These are phyloP conservation scores for Drosophila pseudoobscura DNA, from an alignment of 1,140 invertebrate species.

Conservation along the genomic window DNA sequence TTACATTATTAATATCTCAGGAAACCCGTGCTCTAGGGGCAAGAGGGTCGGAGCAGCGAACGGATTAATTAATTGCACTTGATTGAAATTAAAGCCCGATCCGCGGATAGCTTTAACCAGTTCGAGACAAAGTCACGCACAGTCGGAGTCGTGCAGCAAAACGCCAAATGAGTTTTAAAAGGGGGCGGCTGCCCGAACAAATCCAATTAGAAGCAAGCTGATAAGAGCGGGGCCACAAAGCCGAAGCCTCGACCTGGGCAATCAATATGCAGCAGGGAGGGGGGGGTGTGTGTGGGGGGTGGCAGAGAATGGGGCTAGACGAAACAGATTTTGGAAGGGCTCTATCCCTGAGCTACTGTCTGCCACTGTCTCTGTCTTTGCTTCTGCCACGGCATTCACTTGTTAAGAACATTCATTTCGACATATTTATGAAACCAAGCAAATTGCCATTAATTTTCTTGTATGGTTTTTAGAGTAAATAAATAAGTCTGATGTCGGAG, in stretches of 20 bases:
- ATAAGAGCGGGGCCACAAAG: slow-evolving; percentile 38
- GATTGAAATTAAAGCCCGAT: slow-evolving; percentile 46
- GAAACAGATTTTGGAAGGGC: slow-evolving; percentile 31
- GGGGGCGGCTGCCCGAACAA: slow-evolving; percentile 13
- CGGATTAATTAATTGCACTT: slow-evolving; percentile 53
- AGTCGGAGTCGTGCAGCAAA: background rate
- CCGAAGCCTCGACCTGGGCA: slow-evolving; percentile 17
- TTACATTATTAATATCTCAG: slow-evolving; percentile 66
- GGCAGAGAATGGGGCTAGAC: slow-evolving; percentile 11
- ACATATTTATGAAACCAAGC: slow-evolving; percentile 77
- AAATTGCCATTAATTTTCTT: slow-evolving; percentile 81
- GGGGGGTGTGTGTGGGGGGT: too few species aligned
- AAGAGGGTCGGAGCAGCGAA: background rate
- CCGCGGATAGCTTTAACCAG: background rate
- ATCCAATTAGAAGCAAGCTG: slow-evolving; percentile 51
- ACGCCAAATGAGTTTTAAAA: slow-evolving; percentile 34
- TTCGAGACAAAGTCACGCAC: slow-evolving; percentile 51
- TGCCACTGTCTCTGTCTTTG: slow-evolving; percentile 16
- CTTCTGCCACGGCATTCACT: slow-evolving; percentile 14
- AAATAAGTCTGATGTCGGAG: slow-evolving; percentile 77
- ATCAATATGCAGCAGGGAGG: slow-evolving; percentile 47
- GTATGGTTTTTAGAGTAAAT: slow-evolving; percentile 82
- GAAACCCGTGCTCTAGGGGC: slow-evolving; percentile 39
- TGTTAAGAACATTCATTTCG: slow-evolving; percentile 66
- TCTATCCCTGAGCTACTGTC: slow-evolving; percentile 13